These are phyloP conservation scores for Sphenopsis melanotis DNA, from an alignment of 2,797 vertebrate species.

Conservation along the genomic window DNA sequence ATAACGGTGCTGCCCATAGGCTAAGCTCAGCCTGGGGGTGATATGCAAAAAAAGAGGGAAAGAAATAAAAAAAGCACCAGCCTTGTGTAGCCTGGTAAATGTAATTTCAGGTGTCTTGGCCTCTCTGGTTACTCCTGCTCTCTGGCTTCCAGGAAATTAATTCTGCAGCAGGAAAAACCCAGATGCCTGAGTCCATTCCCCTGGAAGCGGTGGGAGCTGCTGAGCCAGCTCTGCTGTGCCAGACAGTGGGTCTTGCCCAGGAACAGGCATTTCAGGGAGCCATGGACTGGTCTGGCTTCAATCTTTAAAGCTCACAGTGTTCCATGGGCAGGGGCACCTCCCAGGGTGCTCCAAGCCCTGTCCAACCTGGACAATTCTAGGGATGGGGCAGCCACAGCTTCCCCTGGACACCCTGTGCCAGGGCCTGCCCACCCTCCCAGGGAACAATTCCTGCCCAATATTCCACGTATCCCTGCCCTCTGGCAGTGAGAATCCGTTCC, in stretches of 20 bases:
- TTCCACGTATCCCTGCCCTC: background rate
- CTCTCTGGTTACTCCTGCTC: background rate
- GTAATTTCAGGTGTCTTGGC: background rate
- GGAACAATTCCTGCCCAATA: background rate
- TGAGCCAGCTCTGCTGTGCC: background rate
- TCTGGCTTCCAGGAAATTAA: background rate
- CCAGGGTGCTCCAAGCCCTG: accelerated
- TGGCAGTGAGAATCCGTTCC: background rate
- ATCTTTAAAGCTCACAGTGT: background rate
- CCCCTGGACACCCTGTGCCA: background rate
- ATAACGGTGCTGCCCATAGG: background rate
- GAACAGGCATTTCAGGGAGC: background rate
- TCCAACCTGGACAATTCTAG: background rate
- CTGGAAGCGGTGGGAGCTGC: background rate
- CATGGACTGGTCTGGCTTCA: no score
- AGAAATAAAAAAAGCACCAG: background rate
- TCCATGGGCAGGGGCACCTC: background rate
- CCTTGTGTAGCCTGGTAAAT: background rate
- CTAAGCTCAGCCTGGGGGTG: background rate
- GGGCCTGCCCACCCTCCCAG: accelerated
- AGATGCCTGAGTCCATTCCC: accelerated
- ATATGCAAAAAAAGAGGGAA: background rate
- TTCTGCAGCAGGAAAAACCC: background rate
- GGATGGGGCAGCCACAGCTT: background rate
- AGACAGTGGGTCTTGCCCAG: background rate